A percentile compares a stretch with the other conserved stretches of the same genome.
phyloP scores from a whole-genome alignment of 2,797 vertebrate species.

The Darevskia mixta region DNA sequence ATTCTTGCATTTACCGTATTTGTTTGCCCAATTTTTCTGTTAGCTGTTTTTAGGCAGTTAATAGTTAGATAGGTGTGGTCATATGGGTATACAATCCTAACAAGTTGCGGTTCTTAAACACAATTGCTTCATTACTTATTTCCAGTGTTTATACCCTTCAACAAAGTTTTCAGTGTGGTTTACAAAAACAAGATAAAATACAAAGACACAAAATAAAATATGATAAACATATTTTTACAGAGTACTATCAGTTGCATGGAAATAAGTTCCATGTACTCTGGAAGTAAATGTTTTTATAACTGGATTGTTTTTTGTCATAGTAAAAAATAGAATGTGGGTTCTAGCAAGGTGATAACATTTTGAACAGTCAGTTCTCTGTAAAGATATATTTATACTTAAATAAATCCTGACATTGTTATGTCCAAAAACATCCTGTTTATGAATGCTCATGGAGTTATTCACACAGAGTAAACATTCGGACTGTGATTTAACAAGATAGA shows the following conservation, averaged over 20 bases:
- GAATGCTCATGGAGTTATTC: not conserved
- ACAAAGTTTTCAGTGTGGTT: not conserved
- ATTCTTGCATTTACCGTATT: not conserved
- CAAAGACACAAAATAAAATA: not conserved
- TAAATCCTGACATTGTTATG: constrained; percentile 20
- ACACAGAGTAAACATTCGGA: constrained; percentile 15
- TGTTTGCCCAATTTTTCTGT: not conserved
- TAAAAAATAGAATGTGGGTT: constrained; percentile 37
- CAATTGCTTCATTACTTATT: not conserved
- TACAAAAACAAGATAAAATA: not conserved
- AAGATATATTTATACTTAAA: constrained; percentile 34
- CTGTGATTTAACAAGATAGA: constrained; percentile 39
- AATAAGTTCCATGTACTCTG: not conserved
- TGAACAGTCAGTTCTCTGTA: not conserved
- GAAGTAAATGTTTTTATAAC: not conserved
- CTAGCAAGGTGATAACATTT: constrained; percentile 15
- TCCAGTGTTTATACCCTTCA: not conserved
- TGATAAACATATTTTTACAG: not conserved
- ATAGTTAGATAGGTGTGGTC: not conserved
- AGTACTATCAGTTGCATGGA: not conserved
- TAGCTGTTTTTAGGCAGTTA: not conserved
- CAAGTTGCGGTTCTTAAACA: not conserved
- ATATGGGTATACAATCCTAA: not conserved
- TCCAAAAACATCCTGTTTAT: constrained; percentile 37
- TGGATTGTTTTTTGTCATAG: constrained; percentile 13